Percentiles rank a stretch among this genome's conserved stretches.
These are phyloP conservation scores for Scopus umbretta DNA, from an alignment of 2,113 vertebrate species.

Conservation along the genomic window DNA sequence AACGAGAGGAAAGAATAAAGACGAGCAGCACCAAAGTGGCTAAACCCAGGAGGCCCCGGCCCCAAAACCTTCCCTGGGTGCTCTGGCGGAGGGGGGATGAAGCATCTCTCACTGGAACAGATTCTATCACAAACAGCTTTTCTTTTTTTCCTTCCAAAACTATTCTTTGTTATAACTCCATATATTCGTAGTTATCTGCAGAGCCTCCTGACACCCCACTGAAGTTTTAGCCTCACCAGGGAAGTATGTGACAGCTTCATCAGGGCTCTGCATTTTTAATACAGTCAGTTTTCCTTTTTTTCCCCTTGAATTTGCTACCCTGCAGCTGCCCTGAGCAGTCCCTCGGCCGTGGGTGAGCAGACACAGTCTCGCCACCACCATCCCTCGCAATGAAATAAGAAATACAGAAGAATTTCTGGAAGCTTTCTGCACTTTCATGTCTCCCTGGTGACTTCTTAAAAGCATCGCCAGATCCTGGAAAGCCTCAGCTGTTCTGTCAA, in stretches of 20 bases:
- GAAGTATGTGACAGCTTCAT: not conserved
- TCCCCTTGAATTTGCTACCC: not conserved
- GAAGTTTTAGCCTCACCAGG: not conserved
- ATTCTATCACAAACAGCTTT: not conserved
- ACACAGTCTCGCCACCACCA: rapidly evolving
- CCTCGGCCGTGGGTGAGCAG: not conserved
- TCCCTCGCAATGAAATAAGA: not conserved
- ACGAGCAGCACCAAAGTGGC: not conserved
- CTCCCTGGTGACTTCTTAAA: not conserved
- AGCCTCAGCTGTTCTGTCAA: not conserved
- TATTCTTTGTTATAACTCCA: not conserved
- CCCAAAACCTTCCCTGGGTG: not conserved
- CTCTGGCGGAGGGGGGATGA: not conserved
- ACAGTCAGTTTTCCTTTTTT: not conserved
- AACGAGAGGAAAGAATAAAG: not conserved
- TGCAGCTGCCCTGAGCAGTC: not conserved
- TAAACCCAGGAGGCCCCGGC: not conserved
- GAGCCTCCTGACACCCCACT: not conserved
- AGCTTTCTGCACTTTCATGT: not conserved
- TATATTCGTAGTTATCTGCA: not conserved
- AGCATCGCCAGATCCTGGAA: not conserved
- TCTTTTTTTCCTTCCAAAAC: not conserved
- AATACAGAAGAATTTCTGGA: not conserved
- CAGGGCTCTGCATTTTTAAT: not conserved
- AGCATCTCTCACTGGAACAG: not conserved